Evolutionary conservation across 1,140 invertebrate species (phyloP).

Genomic region (Cecropterus lyciades): DNA sequence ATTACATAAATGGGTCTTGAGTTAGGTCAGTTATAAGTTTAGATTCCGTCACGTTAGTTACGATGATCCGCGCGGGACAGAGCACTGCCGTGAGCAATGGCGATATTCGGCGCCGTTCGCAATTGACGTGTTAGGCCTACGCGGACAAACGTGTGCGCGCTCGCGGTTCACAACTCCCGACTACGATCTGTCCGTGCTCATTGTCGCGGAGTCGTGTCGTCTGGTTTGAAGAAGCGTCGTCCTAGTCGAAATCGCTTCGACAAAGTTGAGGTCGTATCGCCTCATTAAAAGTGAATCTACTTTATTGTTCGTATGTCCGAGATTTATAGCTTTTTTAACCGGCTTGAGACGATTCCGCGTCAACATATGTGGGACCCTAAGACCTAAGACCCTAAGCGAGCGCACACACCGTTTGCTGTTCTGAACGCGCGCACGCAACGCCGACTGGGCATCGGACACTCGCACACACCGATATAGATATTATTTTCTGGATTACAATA

Average conservation of each 20-base stretch:
- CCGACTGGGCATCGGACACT: constrained; percentile 60
- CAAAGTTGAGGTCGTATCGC: too few species aligned
- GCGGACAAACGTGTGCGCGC: constrained; percentile 56
- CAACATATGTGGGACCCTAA: neutral
- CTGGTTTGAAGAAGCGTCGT: too few species aligned
- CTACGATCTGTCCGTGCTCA: neutral
- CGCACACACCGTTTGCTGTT: constrained; percentile 43
- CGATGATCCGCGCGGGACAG: constrained; percentile 45
- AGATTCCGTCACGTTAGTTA: constrained; percentile 22
- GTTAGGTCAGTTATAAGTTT: too few species aligned
- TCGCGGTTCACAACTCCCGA: constrained; percentile 41
- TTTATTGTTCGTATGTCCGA: too few species aligned
- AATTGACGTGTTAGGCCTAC: constrained; percentile 82
- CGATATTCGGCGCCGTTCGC: constrained; percentile 67
- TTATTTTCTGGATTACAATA: neutral
- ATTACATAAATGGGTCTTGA: too few species aligned
- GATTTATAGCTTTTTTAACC: too few species aligned
- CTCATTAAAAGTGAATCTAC: too few species aligned
- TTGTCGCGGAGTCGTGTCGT: neutral
- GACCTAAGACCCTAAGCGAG: constrained; percentile 9
- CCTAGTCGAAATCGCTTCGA: too few species aligned
- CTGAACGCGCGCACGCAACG: constrained; percentile 66
- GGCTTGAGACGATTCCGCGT: too few species aligned
- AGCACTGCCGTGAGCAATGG: constrained; percentile 78
- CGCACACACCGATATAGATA: constrained; percentile 32